A percentile compares a stretch with the other conserved stretches of the same genome.
Conservation (phyloP, 2,113 vertebrate species). For the Fregata magnificens region DNA sequence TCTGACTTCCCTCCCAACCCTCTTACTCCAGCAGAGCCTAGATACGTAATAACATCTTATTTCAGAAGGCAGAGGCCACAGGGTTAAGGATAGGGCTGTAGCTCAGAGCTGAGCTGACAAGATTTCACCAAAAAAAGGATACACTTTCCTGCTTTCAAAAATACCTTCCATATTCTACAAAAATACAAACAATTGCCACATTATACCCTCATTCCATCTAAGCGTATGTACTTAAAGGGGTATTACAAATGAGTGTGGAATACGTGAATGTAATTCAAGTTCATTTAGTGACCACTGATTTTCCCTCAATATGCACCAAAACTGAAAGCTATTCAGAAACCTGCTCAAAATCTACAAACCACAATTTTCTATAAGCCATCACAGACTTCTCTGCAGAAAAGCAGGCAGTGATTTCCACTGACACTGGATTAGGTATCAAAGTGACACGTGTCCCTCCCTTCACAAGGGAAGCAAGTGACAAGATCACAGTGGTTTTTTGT, state of each 20-base stretch:
- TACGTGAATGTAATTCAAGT: background rate
- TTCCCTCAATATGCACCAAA: background rate
- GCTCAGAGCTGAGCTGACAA: background rate
- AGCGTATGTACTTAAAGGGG: background rate
- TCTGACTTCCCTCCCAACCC: background rate
- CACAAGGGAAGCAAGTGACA: background rate
- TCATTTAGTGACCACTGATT: background rate
- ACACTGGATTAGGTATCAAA: background rate
- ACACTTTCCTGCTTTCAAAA: background rate
- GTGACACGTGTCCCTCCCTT: background rate
- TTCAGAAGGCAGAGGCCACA: background rate
- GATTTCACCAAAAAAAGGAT: background rate
- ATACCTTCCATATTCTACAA: background rate
- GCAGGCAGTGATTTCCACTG: background rate
- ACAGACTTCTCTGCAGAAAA: background rate
- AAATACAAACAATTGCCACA: background rate
- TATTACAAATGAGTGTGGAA: background rate
- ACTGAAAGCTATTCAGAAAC: background rate
- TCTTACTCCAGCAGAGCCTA: background rate
- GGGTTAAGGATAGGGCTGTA: background rate
- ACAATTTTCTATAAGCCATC: background rate
- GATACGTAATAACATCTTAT: background rate
- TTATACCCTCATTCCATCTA: background rate
- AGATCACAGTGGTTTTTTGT: background rate
- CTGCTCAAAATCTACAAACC: background rate